Evolutionary conservation across 1,140 invertebrate species (phyloP), one percentile per base, ranked within the genome.

Genomic region (Stratiolaelaps scimitus): DNA sequence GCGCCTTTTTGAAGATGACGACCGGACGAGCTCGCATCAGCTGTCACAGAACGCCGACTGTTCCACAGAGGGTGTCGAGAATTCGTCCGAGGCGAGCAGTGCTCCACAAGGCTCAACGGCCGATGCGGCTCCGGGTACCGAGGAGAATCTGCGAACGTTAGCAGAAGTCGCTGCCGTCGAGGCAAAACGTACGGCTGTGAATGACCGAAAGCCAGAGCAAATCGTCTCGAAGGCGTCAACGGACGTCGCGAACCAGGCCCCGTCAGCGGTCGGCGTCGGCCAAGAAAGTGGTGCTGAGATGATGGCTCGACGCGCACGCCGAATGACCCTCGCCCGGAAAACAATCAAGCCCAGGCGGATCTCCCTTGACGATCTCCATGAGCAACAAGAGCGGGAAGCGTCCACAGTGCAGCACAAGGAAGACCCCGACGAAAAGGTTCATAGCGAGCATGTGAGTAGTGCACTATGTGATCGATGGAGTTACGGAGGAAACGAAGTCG

Each of bases 271-370:
- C 13, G 23, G 26, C 4, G 4, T 15, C 15, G 4, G 26, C 1
- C 17, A 20, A n/a, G 53, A 19, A 15, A 26, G 53, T 2, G 26
- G 34, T 29, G 23, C 13, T 15, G 53, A 15, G 15, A 20, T 34
- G 13, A 26, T 29, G 53, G 34, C 15, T 17, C 17, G 13, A 1
- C 23, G 26, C 15, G 26, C 26, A 10, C 53, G 53, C 7, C 19
- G 47, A 26, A 60, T 60, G 53, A 60, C 53, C 1, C 26, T 60
- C 26, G 53, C 53, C 4, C 26, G 53, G 23, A 60, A 26, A 60
- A 29, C 53, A 23, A 60, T 60, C 20, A 60, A 29, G 53, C 53
- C 53, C 17, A 60, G 34, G 10, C 26, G 53, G 26, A 60, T 60
- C 15, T 60, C 53, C 10, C 26, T 60, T 5, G 53, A 60, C 20